phyloP scores from a whole-genome alignment of 2,888 invertebrate species.

The Leptinotarsa haldemani region DNA sequence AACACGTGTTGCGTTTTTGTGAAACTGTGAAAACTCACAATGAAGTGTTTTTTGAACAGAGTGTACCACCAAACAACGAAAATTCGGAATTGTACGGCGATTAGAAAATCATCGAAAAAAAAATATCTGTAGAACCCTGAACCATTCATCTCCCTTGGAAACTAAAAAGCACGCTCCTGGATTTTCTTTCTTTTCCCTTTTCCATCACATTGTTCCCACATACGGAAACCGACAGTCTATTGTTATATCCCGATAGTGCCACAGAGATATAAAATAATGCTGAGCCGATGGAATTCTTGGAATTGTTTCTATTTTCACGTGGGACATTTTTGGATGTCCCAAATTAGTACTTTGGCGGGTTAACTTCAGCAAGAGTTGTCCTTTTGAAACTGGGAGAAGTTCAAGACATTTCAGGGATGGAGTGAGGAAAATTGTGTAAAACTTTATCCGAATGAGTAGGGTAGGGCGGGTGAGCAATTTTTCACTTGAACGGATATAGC shows the following conservation, averaged over 20 bases:
- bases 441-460: neutral
- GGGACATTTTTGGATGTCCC: slow-evolving; percentile 14
- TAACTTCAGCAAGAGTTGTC: neutral
- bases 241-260: slow-evolving; percentile 24
- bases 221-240: slow-evolving; percentile 24
- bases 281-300: slow-evolving; percentile 13
- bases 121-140: neutral
- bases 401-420: neutral
- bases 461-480: too few species aligned
- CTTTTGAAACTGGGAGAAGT: neutral
- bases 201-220: slow-evolving; percentile 25
- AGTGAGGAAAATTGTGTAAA: neutral
- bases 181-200: slow-evolving; percentile 11
- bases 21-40: too few species aligned
- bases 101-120: too few species aligned
- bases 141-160: neutral
- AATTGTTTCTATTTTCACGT: slow-evolving; percentile 24
- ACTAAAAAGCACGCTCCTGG: neutral
- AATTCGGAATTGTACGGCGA: too few species aligned
- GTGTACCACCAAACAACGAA: too few species aligned
- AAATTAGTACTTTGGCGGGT: slow-evolving; percentile 5
- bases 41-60: too few species aligned
- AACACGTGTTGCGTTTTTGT: too few species aligned
- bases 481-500: too few species aligned
- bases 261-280: slow-evolving; percentile 22